Percentiles rank a stretch among this genome's conserved stretches.
phyloP scores from a whole-genome alignment of 2,797 vertebrate genomes.

The Esox masquinongy region DNA sequence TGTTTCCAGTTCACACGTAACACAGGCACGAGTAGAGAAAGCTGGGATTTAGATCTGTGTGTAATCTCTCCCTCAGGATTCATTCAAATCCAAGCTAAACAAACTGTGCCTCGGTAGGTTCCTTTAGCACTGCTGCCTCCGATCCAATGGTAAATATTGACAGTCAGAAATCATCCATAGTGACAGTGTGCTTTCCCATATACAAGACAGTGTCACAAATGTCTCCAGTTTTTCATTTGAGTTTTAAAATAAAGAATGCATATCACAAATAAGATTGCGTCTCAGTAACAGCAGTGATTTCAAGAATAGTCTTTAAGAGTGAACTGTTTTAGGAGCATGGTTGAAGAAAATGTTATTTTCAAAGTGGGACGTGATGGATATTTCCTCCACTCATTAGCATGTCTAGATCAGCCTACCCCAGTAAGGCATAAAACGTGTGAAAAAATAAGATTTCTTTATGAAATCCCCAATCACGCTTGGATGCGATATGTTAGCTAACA shows the following conservation, averaged over 20 bases:
- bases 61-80: conserved; percentile 44
- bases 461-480: too few species aligned
- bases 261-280: neutral
- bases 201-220: neutral
- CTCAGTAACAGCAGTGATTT: neutral
- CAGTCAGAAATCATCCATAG: neutral
- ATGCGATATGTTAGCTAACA: too few species aligned
- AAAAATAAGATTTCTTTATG: too few species aligned
- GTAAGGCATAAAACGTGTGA: too few species aligned
- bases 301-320: neutral
- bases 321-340: neutral
- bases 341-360: neutral
- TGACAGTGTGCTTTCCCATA: neutral
- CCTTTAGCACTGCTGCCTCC: conserved; percentile 2
- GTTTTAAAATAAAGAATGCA: neutral
- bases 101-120: conserved; percentile 28
- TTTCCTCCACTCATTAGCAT: too few species aligned
- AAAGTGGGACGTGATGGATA: neutral
- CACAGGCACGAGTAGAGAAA: conserved; percentile 28
- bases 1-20: conserved; percentile 25
- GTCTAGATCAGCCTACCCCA: too few species aligned
- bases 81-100: conserved; percentile 40
- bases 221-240: neutral
- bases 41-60: conserved; percentile 32
- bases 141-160: neutral